Percentiles rank a stretch among this genome's conserved stretches.
These are phyloP conservation scores for Acleris laterana DNA, from an alignment of 2,888 invertebrate genomes.

Conservation along the genomic window DNA sequence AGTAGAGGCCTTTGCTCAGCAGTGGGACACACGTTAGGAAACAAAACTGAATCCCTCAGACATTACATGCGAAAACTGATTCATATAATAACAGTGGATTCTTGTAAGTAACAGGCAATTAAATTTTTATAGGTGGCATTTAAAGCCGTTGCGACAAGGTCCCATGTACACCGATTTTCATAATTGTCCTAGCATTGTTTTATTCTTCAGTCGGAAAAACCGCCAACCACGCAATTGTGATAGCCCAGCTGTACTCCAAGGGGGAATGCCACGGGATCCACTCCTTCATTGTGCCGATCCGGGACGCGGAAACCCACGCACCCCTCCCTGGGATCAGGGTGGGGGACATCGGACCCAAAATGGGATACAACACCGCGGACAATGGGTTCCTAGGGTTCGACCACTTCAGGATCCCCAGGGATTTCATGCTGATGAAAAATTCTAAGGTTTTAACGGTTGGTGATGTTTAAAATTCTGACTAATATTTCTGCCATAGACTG, in stretches of 20 bases:
- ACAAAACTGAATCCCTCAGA: no score
- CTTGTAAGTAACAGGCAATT: no score
- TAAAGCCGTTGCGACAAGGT: no score
- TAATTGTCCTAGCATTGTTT: background rate
- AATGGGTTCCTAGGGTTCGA: constrained; percentile 95
- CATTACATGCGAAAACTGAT: no score
- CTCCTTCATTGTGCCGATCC: constrained; percentile 94
- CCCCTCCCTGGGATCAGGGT: constrained; percentile 93
- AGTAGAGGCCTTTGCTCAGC: no score
- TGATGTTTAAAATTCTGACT: background rate
- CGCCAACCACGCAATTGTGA: constrained; percentile 94
- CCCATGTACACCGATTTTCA: background rate
- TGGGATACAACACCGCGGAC: constrained; percentile 94
- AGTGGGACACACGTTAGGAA: no score
- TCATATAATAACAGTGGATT: no score
- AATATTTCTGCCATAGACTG: background rate
- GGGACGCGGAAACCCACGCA: constrained; percentile 92
- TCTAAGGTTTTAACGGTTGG: constrained; percentile 86
- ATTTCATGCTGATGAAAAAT: constrained; percentile 96
- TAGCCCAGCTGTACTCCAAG: constrained; percentile 93
- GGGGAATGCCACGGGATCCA: constrained; percentile 93
- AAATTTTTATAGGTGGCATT: no score
- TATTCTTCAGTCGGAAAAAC: constrained; percentile 92
- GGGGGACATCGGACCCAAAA: constrained; percentile 96
- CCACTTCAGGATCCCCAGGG: constrained; percentile 92